Conservation (phyloP, 1,140 invertebrate genomes). For the Branchinecta lynchi region DNA sequence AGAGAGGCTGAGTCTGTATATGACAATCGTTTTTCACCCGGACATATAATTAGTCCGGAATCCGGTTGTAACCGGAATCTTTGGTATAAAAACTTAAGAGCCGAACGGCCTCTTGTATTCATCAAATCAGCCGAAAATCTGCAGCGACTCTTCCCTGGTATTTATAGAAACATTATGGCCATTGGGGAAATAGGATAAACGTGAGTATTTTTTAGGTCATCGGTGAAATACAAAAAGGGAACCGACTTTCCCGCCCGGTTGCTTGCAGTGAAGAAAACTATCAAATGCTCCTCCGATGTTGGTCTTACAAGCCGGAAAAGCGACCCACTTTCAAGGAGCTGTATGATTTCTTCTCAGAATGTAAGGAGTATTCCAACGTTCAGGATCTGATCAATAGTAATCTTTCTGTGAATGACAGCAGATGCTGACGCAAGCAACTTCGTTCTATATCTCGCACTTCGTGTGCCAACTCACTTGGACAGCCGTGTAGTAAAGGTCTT, state of each 20-base stretch:
- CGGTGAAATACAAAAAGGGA: slow-evolving; percentile 54
- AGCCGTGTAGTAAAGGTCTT: too few species aligned
- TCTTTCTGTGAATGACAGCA: neutral
- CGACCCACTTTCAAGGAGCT: slow-evolving; percentile 68
- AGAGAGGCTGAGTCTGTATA: too few species aligned
- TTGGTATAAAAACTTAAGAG: neutral
- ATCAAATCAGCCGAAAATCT: too few species aligned
- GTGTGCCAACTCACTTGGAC: too few species aligned
- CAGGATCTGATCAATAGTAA: slow-evolving; percentile 37
- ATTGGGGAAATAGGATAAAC: neutral
- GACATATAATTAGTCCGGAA: too few species aligned
- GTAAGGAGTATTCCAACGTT: slow-evolving; percentile 52
- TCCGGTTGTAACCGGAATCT: too few species aligned
- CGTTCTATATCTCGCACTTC: too few species aligned
- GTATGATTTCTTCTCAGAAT: slow-evolving; percentile 52
- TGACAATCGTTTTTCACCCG: too few species aligned
- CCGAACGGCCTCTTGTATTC: slow-evolving; percentile 5
- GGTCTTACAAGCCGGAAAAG: slow-evolving; percentile 57
- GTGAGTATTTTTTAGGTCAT: slow-evolving; percentile 46
- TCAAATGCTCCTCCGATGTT: slow-evolving; percentile 73
- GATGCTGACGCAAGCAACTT: too few species aligned
- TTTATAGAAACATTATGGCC: too few species aligned
- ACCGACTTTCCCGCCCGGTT: slow-evolving; percentile 55
- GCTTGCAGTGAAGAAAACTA: slow-evolving; percentile 72
- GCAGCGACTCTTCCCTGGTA: too few species aligned